Percentiles rank a stretch among this genome's conserved stretches.
These are phyloP conservation scores for Porites divaricata DNA, from an alignment of 92 coral and sea anemone genomes.

Conservation along the genomic window DNA sequence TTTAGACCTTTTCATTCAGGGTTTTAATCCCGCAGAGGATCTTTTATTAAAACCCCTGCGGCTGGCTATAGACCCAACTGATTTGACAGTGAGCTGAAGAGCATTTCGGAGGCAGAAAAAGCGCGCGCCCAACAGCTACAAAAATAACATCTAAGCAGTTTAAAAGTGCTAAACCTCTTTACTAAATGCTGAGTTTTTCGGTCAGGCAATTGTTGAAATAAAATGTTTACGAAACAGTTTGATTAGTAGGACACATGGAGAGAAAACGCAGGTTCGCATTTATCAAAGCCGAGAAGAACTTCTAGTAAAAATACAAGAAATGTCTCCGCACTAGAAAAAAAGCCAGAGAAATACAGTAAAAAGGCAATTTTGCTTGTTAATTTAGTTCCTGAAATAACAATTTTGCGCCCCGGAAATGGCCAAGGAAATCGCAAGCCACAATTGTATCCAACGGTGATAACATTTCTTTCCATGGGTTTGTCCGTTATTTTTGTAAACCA, in stretches of 20 bases:
- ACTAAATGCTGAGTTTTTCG: constrained; percentile 46
- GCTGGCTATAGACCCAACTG: background rate
- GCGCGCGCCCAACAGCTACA: constrained; percentile 27
- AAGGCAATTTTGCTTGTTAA: constrained; percentile 22
- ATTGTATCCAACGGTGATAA: constrained; percentile 3
- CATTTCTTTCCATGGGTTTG: background rate
- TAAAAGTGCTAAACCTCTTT: constrained; percentile 41
- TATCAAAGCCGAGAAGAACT: background rate
- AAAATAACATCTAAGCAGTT: constrained; percentile 16
- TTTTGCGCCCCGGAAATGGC: constrained; percentile 40
- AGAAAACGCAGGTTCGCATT: background rate
- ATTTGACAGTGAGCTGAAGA: constrained; percentile 27
- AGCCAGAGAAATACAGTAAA: constrained; percentile 1
- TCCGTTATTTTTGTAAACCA: constrained; percentile 8
- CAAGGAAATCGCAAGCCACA: constrained; percentile 7
- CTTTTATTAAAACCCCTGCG: constrained; percentile 8
- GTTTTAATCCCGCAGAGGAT: constrained; percentile 30
- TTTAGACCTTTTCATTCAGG: constrained; percentile 31
- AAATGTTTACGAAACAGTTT: constrained; percentile 38
- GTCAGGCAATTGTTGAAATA: constrained; percentile 24
- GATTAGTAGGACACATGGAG: constrained; percentile 5
- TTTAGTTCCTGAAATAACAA: constrained; percentile 47
- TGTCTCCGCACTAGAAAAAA: background rate
- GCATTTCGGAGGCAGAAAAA: background rate
- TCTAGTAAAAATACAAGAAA: background rate